A percentile compares a stretch with the other conserved stretches of the same genome.
These are phyloP conservation scores for Ciconia stormi DNA, from an alignment of 2,113 vertebrate genomes.

Conservation along the genomic window DNA sequence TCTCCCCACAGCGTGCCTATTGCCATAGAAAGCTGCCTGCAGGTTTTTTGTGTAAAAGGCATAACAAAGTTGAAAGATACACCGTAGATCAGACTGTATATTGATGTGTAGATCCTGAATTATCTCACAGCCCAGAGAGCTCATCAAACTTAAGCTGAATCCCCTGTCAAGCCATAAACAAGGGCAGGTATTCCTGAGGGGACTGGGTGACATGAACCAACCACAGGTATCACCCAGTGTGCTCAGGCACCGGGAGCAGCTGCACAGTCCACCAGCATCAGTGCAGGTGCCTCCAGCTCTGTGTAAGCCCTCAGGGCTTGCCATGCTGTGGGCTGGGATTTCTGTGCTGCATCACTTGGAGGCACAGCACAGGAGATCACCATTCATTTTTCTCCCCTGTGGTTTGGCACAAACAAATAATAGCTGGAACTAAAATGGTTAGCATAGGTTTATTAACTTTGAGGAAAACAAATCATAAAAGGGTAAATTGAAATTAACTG, in stretches of 20 bases:
- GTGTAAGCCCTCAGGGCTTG: not conserved
- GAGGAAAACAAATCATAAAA: conserved; percentile 16
- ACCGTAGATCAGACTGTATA: not conserved
- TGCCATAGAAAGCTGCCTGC: not conserved
- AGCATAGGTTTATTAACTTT: conserved; percentile 36
- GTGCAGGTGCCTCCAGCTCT: not conserved
- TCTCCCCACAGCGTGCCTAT: not conserved
- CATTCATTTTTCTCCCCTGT: not conserved
- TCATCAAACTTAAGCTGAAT: not conserved
- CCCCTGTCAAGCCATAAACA: not conserved
- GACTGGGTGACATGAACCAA: not conserved
- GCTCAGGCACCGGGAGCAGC: not conserved
- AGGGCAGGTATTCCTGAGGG: not conserved
- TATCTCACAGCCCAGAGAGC: not conserved
- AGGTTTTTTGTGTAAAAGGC: not conserved
- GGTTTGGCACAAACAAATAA: not conserved
- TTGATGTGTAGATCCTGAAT: not conserved
- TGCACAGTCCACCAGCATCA: not conserved
- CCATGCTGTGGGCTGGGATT: not conserved
- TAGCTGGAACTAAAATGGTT: conserved; percentile 19
- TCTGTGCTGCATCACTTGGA: not conserved
- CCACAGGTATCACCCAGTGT: not conserved
- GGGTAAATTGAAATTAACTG: conserved; percentile 30
- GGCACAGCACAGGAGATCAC: not conserved
- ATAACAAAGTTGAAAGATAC: not conserved